Evolutionary conservation across 1,140 invertebrate species (phyloP).

Genomic region (Drosophila parabipectinata): DNA sequence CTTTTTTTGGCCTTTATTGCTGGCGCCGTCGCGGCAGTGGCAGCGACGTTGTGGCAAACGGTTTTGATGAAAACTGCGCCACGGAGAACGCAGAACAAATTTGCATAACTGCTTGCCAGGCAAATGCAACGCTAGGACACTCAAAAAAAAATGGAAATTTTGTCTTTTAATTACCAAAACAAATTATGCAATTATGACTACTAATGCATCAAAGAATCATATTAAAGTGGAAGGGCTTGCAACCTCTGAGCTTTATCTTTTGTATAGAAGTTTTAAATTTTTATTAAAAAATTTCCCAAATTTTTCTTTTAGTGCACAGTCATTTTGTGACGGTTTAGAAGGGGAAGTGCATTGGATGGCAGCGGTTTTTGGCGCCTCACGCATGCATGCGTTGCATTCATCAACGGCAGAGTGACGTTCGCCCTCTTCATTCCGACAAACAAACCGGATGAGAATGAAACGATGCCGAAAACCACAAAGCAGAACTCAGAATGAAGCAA

Average conservation of each 20-base stretch:
- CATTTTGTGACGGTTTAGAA: conserved; percentile 4
- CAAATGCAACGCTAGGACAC: conserved; percentile 31
- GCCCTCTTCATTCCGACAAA: conserved; percentile 49
- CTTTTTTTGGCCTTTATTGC: conserved; percentile 44
- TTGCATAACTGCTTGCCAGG: conserved; percentile 73
- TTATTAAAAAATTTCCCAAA: neutral
- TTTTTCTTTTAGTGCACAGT: conserved; percentile 9
- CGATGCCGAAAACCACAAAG: conserved; percentile 64
- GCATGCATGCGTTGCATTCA: conserved; percentile 81
- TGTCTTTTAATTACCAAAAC: too few relatives aligned
- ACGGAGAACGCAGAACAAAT: conserved; percentile 65
- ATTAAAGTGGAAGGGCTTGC: neutral
- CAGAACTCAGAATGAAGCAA: conserved; percentile 45
- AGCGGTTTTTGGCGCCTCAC: conserved; percentile 59
- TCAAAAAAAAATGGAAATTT: neutral
- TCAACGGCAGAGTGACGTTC: conserved; percentile 57
- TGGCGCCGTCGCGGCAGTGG: conserved; percentile 31
- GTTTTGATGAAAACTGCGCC: conserved; percentile 76
- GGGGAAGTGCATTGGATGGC: conserved; percentile 25
- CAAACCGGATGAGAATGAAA: conserved; percentile 74
- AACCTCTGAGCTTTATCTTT: neutral
- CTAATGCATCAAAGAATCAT: too few relatives aligned
- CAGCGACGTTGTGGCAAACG: conserved; percentile 48
- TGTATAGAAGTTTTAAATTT: neutral
- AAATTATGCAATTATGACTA: too few relatives aligned